Evolutionary conservation across 2,888 invertebrate genomes (phyloP).

Genomic region (Eumerus sabulonum): DNA sequence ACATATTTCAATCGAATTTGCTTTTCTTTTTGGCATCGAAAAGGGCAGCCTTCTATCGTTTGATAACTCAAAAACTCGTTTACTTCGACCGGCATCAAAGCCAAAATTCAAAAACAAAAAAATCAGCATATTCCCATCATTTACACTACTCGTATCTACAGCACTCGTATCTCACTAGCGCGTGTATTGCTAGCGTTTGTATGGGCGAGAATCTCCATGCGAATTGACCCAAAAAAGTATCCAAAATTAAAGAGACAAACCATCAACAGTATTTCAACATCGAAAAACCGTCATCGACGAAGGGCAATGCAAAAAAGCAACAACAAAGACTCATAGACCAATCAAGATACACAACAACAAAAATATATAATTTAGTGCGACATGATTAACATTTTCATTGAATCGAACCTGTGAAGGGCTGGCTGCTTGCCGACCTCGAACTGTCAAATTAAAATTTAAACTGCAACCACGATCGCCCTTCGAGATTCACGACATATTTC

Average conservation of each 20-base stretch:
- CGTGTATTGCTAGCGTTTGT: background rate
- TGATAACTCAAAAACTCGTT: too few species aligned
- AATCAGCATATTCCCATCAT: too few species aligned
- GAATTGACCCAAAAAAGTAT: slow-evolving; percentile 22
- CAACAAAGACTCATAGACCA: too few species aligned
- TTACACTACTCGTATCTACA: too few species aligned
- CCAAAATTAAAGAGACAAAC: slow-evolving; percentile 7
- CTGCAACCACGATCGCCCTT: slow-evolving; percentile 35
- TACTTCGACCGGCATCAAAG: too few species aligned
- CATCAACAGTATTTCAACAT: slow-evolving; percentile 9
- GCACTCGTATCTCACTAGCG: too few species aligned
- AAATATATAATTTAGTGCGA: background rate
- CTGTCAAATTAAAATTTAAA: slow-evolving; percentile 35
- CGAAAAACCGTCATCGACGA: slow-evolving; percentile 21
- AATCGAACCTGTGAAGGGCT: slow-evolving; percentile 20
- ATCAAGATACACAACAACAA: background rate
- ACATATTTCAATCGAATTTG: too few species aligned
- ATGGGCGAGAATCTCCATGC: background rate
- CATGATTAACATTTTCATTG: slow-evolving; percentile 7
- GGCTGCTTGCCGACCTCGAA: slow-evolving; percentile 30
- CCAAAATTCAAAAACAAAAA: too few species aligned
- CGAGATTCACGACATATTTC: slow-evolving; percentile 27
- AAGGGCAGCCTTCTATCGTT: too few species aligned
- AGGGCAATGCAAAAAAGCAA: slow-evolving; percentile 1
- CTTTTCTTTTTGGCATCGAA: too few species aligned